Evolutionary conservation across 2,113 vertebrate genomes (phyloP), one percentile per base, ranked within the genome.

Genomic region (Corydoras maculifer): DNA sequence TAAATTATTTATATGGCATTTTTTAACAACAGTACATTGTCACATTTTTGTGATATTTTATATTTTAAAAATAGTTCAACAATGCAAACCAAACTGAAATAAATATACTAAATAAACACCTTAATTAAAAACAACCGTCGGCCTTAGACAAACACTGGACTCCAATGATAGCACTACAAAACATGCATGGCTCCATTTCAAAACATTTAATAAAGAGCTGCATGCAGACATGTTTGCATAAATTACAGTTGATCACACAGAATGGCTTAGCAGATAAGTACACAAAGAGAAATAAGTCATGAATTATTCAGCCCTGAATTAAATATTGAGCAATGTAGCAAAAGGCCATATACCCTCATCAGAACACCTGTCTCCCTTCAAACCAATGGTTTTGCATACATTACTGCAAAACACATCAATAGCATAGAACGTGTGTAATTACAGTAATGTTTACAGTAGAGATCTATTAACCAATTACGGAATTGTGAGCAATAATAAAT

Each of bases 221-320:
- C 25, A 53, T n/a, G 14, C 53, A 66, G 63, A 50, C 12, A 30
- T 14, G 18, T 30, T 66, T 66, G 64, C 62, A 66, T 66, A 29
- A 35, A 53, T 53, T 51, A 15, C 58, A 62, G 7, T 68, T 4
- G 12, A 51, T 58, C n/a, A 5, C 62, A 70, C 35, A 35, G 58
- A 35, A 3, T 8, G 18, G 31, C 49, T 11, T n/a, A 62, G 54
- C 65, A 68, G 48, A 68, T 53, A 15, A 58, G 15, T 14, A 62
- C 49, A 70, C 82, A 74, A 83, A 80, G 72, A 77, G 15, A 48
- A 62, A 74, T 53, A 58, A 29, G 35, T 65, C 72, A 84, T 88
- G 31, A 88, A 88, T 87, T 79, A 86, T 88, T 90, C 58, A 88
- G 72, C 15, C 18, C 8, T 13, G 77, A 81, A 75, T 86, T 87